A percentile compares a stretch with the other conserved stretches of the same genome.
Conservation (phyloP, 2,113 vertebrate genomes). For the Sceloporus undulatus region DNA sequence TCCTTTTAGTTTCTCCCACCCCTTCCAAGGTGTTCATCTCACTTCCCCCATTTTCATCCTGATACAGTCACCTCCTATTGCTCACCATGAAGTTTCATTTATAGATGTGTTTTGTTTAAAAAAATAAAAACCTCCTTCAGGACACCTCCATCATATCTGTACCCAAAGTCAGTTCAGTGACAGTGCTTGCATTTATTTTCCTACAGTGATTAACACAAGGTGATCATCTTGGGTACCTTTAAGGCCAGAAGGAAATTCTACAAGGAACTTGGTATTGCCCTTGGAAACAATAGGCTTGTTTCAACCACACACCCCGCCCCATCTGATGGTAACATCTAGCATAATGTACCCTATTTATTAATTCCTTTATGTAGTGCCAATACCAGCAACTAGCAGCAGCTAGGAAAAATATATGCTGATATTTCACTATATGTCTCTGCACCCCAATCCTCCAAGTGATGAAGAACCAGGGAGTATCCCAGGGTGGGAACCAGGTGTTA, state of each 20-base stretch:
- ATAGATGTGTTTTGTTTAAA: background rate
- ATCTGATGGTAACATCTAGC: background rate
- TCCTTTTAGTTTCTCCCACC: background rate
- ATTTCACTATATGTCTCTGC: no score
- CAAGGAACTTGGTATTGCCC: background rate
- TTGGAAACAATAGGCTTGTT: background rate
- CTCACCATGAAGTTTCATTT: background rate
- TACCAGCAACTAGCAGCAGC: background rate
- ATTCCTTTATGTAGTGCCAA: background rate
- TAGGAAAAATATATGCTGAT: slow-evolving; percentile 12
- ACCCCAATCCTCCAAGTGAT: no score
- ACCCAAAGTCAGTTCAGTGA: background rate
- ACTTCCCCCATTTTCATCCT: slow-evolving; percentile 5
- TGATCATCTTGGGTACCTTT: background rate
- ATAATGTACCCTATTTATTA: background rate
- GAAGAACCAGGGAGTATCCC: no score
- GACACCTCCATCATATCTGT: background rate
- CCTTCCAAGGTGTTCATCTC: background rate
- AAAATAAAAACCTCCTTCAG: background rate
- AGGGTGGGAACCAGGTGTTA: no score
- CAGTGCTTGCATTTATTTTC: no score
- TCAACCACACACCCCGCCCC: background rate
- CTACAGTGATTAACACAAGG: background rate
- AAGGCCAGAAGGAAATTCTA: background rate
- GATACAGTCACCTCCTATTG: slow-evolving; percentile 2